Percentiles rank a stretch among this genome's conserved stretches.
Evolutionary conservation across 1,140 invertebrate genomes (phyloP).

Genomic region (Aphelenchoides fujianensis): DNA sequence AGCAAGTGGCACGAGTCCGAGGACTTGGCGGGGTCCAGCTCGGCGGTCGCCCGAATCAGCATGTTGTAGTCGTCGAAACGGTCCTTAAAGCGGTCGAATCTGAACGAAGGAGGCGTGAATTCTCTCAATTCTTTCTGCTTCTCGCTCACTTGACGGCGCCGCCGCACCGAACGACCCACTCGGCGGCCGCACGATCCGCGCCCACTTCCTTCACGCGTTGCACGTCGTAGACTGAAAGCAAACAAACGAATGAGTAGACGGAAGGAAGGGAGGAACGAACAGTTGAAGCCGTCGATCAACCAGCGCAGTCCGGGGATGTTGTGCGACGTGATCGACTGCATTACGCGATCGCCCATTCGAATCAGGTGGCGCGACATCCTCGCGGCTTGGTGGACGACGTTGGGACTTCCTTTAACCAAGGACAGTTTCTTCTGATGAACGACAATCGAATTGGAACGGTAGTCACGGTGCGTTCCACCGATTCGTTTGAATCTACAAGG

Average conservation of each 20-base stretch:
- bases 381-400: too few relatives aligned
- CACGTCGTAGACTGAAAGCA: slow-evolving; percentile 68
- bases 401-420: too few relatives aligned
- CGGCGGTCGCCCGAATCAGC: slow-evolving; percentile 45
- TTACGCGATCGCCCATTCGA: slow-evolving; percentile 9
- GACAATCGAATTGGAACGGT: too few relatives aligned
- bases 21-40: slow-evolving; percentile 43
- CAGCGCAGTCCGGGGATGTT: slow-evolving; percentile 48
- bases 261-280: too few relatives aligned
- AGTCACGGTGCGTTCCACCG: too few relatives aligned
- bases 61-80: slow-evolving; percentile 47
- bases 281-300: slow-evolving; percentile 51
- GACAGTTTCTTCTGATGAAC: too few relatives aligned
- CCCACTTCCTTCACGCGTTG: slow-evolving; percentile 73
- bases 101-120: slow-evolving; percentile 15
- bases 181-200: slow-evolving; percentile 80
- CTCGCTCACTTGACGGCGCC: slow-evolving; percentile 38
- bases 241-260: neutral
- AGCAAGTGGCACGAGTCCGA: slow-evolving; percentile 36
- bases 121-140: too few relatives aligned
- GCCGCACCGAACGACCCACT: slow-evolving; percentile 71
- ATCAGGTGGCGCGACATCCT: slow-evolving; percentile 13
- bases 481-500: too few relatives aligned
- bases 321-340: slow-evolving; percentile 37
- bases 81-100: slow-evolving; percentile 39